Percentiles rank a stretch among this genome's conserved stretches.
Evolutionary conservation across 2,797 vertebrate genomes (phyloP).

Genomic region (Enoplosus armatus): DNA sequence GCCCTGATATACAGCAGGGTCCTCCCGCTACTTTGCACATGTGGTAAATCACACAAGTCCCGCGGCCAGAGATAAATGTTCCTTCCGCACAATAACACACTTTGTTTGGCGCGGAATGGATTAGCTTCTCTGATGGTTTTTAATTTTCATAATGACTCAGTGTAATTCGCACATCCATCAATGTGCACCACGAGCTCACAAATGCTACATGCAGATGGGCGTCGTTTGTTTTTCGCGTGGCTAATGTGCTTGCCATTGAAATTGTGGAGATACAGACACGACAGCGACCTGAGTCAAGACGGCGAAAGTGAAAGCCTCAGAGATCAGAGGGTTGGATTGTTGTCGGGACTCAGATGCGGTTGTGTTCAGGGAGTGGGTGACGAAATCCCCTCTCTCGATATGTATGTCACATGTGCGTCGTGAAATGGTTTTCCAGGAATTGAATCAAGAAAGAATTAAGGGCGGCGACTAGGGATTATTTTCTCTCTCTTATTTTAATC

Average conservation of each 20-base stretch:
- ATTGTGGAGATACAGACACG: constrained; percentile 11
- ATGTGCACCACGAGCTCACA: not conserved
- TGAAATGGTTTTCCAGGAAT: not conserved
- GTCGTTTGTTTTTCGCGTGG: constrained; percentile 45
- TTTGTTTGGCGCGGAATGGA: constrained; percentile 12
- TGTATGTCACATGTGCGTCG: not conserved
- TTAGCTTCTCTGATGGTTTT: constrained; percentile 2
- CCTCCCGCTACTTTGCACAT: constrained; percentile 17
- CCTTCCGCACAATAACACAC: constrained; percentile 18
- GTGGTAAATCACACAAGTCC: constrained; percentile 41
- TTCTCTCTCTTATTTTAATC: not conserved
- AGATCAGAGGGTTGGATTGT: constrained; percentile 8
- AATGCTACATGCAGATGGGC: constrained; percentile 23
- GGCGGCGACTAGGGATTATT: not conserved
- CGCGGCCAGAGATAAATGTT: not conserved
- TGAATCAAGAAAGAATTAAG: not conserved
- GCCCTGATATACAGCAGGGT: constrained; percentile 51
- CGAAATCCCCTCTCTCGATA: not conserved
- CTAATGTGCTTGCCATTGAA: constrained; percentile 38
- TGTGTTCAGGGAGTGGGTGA: not conserved
- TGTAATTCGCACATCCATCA: constrained; percentile 21
- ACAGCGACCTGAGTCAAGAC: constrained; percentile 27
- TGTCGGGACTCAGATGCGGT: constrained; percentile 4
- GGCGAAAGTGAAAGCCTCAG: not conserved
- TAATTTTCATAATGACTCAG: constrained; percentile 22